phyloP scores from a whole-genome alignment of 1,140 invertebrate genomes.

The Lasaia peninsularis region DNA sequence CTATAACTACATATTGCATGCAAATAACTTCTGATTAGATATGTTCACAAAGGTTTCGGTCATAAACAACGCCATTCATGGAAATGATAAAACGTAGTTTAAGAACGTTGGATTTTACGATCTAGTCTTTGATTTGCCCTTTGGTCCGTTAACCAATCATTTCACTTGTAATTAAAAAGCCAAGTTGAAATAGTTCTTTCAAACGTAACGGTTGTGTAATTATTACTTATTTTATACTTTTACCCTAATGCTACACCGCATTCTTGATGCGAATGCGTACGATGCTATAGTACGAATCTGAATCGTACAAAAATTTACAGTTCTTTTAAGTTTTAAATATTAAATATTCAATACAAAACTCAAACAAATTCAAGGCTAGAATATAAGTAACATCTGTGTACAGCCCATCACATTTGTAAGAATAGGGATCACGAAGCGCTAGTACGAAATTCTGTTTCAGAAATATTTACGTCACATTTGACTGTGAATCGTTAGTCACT shows the following conservation, averaged over 20 bases:
- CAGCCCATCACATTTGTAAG: conserved; percentile 9
- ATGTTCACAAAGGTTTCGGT: not conserved
- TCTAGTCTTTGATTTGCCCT: too few relatives aligned
- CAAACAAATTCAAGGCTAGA: not conserved
- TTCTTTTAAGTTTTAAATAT: not conserved
- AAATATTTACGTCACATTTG: conserved; percentile 51
- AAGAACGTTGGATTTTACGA: too few relatives aligned
- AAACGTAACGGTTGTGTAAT: too few relatives aligned
- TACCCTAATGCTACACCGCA: too few relatives aligned
- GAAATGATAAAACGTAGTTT: too few relatives aligned
- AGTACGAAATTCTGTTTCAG: conserved; percentile 24
- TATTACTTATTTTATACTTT: too few relatives aligned
- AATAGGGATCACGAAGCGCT: conserved; percentile 15
- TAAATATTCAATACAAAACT: not conserved
- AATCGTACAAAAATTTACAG: too few relatives aligned
- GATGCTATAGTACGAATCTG: too few relatives aligned
- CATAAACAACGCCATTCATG: not conserved
- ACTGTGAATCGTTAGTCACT: conserved; percentile 52
- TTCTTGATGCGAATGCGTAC: too few relatives aligned
- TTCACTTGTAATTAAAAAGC: too few relatives aligned
- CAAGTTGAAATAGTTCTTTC: too few relatives aligned
- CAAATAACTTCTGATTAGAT: not conserved
- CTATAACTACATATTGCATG: not conserved
- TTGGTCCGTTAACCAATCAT: too few relatives aligned
- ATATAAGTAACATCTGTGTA: conserved; percentile 7